Conservation (phyloP, 2,113 vertebrate species). For the Phodopus roborovskii region DNA sequence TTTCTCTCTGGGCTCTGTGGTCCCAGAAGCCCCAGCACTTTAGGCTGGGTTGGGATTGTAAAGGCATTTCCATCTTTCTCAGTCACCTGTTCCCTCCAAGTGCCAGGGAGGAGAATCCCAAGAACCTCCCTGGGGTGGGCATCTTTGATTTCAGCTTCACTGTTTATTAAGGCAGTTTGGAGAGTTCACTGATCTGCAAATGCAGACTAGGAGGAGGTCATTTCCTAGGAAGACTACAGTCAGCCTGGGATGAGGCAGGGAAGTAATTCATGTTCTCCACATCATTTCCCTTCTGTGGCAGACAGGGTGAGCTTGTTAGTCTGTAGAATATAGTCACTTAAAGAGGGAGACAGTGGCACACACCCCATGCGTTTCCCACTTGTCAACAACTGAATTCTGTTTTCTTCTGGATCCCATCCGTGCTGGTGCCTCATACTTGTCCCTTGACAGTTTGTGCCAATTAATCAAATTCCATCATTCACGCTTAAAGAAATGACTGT, state of each 20-base stretch:
- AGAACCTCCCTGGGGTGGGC: background rate
- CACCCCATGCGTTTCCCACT: background rate
- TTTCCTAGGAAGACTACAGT: background rate
- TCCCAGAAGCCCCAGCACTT: background rate
- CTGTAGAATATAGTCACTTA: background rate
- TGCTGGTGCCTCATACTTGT: background rate
- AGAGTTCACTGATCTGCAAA: background rate
- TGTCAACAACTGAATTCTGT: background rate
- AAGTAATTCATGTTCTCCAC: background rate
- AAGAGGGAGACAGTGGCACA: background rate
- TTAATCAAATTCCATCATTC: background rate
- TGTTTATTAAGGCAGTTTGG: background rate
- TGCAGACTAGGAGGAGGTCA: background rate
- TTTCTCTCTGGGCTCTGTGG: background rate
- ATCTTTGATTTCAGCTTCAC: background rate
- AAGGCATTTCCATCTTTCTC: background rate
- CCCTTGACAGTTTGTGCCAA: background rate
- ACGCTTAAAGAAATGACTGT: background rate
- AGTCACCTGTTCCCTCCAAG: background rate
- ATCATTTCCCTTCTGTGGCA: background rate
- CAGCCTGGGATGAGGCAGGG: background rate
- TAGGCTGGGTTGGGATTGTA: too few relatives aligned
- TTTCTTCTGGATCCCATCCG: background rate
- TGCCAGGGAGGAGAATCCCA: background rate
- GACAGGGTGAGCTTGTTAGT: background rate